phyloP scores from a whole-genome alignment of 1,140 invertebrate genomes.

The Macrostomum lignano region DNA sequence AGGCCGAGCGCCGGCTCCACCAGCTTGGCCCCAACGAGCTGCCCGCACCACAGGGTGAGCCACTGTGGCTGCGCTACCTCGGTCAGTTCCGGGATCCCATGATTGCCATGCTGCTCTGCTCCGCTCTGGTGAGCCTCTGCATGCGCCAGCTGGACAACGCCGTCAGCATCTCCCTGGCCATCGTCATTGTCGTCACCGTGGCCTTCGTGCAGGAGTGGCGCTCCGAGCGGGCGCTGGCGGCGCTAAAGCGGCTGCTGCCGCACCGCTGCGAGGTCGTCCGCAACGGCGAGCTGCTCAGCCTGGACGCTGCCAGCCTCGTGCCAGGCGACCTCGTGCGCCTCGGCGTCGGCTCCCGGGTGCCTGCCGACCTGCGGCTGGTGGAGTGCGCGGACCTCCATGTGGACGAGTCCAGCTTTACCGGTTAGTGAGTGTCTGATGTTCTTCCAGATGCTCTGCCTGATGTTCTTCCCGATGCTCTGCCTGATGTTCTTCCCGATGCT shows the following conservation, averaged over 20 bases:
- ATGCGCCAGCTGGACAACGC: constrained; percentile 97
- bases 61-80: constrained; percentile 1
- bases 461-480: too few species aligned
- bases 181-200: constrained; percentile 85
- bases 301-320: constrained; percentile 70
- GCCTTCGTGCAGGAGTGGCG: constrained; percentile 92
- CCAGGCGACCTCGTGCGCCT: constrained; percentile 85
- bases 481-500: too few species aligned
- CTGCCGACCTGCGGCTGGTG: constrained; percentile 69
- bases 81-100: constrained; percentile 73
- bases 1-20: not conserved
- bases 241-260: constrained; percentile 85
- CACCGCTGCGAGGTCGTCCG: constrained; percentile 39
- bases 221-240: constrained; percentile 95
- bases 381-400: constrained; percentile 57
- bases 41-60: not conserved
- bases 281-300: constrained; percentile 55
- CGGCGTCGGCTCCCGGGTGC: constrained; percentile 72
- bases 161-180: constrained; percentile 64
- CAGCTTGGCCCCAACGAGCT: constrained; percentile 4
- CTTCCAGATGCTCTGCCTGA: too few species aligned
- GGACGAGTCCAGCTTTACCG: constrained; percentile 94
- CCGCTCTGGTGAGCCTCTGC: constrained; percentile 70
- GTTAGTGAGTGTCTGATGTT: too few species aligned
- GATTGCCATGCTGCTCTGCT: constrained; percentile 66